Conservation (phyloP, 1,140 invertebrate species). For the Contarinia nasturtii region DNA sequence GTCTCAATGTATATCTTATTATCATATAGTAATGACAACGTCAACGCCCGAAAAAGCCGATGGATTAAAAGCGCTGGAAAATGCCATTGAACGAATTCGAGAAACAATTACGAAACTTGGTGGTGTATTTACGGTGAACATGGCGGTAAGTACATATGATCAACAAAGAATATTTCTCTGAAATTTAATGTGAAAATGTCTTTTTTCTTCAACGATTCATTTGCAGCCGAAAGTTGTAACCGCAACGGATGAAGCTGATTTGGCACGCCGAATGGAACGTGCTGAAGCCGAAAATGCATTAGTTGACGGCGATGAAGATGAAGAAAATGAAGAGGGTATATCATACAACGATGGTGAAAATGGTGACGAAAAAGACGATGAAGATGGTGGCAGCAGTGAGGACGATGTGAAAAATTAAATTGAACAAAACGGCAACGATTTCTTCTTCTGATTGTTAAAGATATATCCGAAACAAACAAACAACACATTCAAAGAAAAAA, state of each 20-base stretch:
- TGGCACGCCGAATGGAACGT: slow-evolving; percentile 81
- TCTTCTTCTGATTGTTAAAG: too few relatives aligned
- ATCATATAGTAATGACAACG: slow-evolving; percentile 95
- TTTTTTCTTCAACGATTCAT: slow-evolving; percentile 8
- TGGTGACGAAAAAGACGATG: slow-evolving; percentile 17
- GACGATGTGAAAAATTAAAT: slow-evolving; percentile 6
- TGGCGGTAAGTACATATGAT: slow-evolving; percentile 49
- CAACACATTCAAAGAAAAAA: too few relatives aligned
- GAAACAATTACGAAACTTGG: slow-evolving; percentile 63
- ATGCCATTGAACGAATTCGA: slow-evolving; percentile 77
- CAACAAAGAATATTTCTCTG: not conserved
- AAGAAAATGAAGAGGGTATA: slow-evolving; percentile 43
- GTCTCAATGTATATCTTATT: too few relatives aligned
- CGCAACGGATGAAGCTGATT: slow-evolving; percentile 89
- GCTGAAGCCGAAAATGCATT: slow-evolving; percentile 88
- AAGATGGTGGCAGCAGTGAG: slow-evolving; percentile 12
- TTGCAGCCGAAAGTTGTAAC: slow-evolving; percentile 91
- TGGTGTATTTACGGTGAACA: slow-evolving; percentile 87
- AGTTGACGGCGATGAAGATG: slow-evolving; percentile 74
- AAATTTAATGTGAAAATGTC: not conserved
- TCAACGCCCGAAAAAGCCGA: slow-evolving; percentile 91
- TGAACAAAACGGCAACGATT: slow-evolving; percentile 2
- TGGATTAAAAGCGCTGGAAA: slow-evolving; percentile 72
- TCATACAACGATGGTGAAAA: slow-evolving; percentile 25
- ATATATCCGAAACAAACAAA: too few relatives aligned